A percentile compares a stretch with the other conserved stretches of the same genome.
Conservation (phyloP, 2,797 vertebrate species). For the Prunella strophiata region DNA sequence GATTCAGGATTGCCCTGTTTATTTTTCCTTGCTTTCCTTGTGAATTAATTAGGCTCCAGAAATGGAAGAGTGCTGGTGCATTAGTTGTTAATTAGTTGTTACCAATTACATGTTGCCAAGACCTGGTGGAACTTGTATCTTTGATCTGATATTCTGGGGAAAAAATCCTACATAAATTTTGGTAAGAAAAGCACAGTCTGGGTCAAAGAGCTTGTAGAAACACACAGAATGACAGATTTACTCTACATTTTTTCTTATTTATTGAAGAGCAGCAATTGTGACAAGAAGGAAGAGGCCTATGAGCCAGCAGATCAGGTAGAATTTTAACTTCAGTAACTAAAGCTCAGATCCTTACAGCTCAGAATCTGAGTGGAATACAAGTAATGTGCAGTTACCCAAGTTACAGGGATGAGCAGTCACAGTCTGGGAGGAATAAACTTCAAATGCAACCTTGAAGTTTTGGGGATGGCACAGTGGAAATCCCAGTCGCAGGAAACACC, state of each 20-base stretch:
- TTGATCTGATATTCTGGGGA: not conserved
- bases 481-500: accelerated
- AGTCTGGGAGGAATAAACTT: not conserved
- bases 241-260: not conserved
- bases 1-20: not conserved
- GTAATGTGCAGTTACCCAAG: not conserved
- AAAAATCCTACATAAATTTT: not conserved
- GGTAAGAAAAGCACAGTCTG: not conserved
- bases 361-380: not conserved
- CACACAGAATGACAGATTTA: not conserved
- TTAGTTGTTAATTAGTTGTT: not conserved
- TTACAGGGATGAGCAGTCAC: not conserved
- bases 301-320: not conserved
- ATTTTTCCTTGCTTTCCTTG: not conserved
- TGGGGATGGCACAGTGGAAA: not conserved
- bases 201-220: not conserved
- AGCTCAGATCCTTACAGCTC: not conserved
- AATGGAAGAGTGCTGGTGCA: not conserved
- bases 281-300: not conserved
- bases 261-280: not conserved
- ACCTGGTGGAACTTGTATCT: not conserved
- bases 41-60: not conserved
- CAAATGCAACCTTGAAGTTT: not conserved
- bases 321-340: not conserved
- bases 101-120: not conserved